Evolutionary conservation across 2,797 vertebrate species (phyloP).

Genomic region (Ctenopoma kingsleyae): DNA sequence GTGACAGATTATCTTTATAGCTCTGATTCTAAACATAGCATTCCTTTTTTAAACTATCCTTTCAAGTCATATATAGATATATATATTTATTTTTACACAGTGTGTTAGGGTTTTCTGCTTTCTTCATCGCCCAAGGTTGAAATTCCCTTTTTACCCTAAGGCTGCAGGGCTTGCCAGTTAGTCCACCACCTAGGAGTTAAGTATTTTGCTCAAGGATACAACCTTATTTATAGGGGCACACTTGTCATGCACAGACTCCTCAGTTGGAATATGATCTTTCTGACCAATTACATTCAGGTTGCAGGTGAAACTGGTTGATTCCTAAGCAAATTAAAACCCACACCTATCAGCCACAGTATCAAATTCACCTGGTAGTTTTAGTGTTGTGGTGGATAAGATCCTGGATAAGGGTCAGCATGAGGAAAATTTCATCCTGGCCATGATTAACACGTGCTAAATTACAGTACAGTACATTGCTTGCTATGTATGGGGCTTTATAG

Average conservation of each 20-base stretch:
- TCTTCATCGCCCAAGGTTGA: conserved; percentile 2
- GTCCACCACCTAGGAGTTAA: conserved; percentile 18
- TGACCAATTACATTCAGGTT: not conserved
- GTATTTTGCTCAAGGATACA: conserved; percentile 22
- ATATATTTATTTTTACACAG: not conserved
- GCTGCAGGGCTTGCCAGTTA: conserved; percentile 10
- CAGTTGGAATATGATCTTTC: not conserved
- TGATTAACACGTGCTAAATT: no score
- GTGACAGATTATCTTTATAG: not conserved
- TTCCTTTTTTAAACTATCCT: not conserved
- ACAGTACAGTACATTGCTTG: no score
- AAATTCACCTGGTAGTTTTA: no score
- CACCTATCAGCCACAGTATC: no score
- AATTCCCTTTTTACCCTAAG: not conserved
- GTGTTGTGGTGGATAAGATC: no score
- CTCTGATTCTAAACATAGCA: not conserved
- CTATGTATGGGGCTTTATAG: no score
- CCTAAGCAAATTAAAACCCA: not conserved
- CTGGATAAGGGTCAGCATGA: no score
- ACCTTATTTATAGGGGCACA: conserved; percentile 6
- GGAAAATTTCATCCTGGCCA: no score
- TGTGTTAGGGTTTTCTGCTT: not conserved
- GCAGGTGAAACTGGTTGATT: not conserved
- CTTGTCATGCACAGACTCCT: not conserved
- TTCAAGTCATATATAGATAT: not conserved